Evolutionary conservation across 2,113 vertebrate species (phyloP).

Genomic region (Xerus inauris): DNA sequence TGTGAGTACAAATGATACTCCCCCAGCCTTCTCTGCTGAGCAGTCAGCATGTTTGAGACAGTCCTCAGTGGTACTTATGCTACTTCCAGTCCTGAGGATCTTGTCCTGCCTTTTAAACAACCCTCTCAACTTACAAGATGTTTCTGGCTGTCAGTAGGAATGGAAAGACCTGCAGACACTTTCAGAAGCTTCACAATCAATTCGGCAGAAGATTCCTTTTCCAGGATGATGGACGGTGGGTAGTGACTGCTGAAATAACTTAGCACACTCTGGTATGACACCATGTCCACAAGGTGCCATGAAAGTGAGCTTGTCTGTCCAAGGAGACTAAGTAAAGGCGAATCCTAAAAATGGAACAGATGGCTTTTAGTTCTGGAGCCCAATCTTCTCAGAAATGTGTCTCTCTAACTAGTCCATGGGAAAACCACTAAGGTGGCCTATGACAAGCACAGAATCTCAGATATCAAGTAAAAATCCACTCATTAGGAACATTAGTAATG

Average conservation of each 20-base stretch:
- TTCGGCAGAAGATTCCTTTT: slow-evolving; percentile 88
- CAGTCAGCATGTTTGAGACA: neutral
- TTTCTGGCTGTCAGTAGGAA: slow-evolving; percentile 84
- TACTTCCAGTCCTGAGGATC: neutral
- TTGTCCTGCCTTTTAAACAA: neutral
- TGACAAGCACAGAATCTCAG: neutral
- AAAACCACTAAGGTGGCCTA: neutral
- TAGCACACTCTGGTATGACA: slow-evolving; percentile 93
- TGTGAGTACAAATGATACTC: neutral
- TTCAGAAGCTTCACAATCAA: slow-evolving; percentile 92
- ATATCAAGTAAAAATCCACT: neutral
- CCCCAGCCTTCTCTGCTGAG: neutral
- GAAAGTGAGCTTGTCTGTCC: slow-evolving; percentile 94
- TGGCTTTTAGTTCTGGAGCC: neutral
- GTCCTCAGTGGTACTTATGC: neutral
- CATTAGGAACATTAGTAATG: neutral
- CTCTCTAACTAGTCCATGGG: neutral
- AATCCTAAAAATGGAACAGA: slow-evolving; percentile 88
- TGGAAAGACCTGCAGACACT: slow-evolving; percentile 92
- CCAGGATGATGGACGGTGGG: slow-evolving; percentile 91
- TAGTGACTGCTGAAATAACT: slow-evolving; percentile 95
- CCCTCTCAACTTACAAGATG: slow-evolving; percentile 89
- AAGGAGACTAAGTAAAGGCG: slow-evolving; percentile 92
- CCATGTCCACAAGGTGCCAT: slow-evolving; percentile 94
- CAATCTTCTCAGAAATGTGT: neutral